Evolutionary conservation across 2,888 invertebrate genomes (phyloP).

Genomic region (Drosophila neutralis): DNA sequence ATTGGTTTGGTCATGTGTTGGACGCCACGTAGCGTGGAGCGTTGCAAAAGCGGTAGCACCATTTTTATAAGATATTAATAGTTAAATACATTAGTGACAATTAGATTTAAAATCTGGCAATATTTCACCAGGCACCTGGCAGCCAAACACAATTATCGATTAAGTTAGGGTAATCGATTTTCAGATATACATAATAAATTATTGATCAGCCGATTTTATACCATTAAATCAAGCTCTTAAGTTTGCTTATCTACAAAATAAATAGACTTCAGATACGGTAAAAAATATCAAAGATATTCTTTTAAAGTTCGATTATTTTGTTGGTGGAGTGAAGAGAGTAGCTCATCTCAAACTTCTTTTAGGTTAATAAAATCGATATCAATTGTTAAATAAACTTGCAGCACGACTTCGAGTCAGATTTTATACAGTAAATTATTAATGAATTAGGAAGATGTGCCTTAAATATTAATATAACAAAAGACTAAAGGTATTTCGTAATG

Average conservation of each 20-base stretch:
- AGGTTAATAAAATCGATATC: background rate
- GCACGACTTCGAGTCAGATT: background rate
- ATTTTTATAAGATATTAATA: too few species aligned
- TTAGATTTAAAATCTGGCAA: too few species aligned
- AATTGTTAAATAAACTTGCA: background rate
- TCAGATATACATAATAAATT: background rate
- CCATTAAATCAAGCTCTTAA: background rate
- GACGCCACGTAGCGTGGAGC: too few species aligned
- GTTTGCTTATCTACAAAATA: background rate
- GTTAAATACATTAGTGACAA: too few species aligned
- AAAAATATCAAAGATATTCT: background rate
- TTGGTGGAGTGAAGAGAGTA: too few species aligned
- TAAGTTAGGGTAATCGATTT: accelerated
- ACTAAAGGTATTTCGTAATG: background rate
- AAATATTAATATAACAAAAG: background rate
- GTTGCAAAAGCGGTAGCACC: too few species aligned
- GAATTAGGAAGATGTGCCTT: background rate
- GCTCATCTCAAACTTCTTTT: background rate
- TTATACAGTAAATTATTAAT: background rate
- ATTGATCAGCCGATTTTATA: background rate
- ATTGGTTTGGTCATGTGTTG: too few species aligned
- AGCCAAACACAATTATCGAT: background rate
- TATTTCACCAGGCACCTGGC: too few species aligned
- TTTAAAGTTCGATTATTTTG: background rate
- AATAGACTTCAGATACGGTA: background rate